A percentile compares a stretch with the other conserved stretches of the same genome.
These are phyloP conservation scores for Egretta garzetta DNA, from an alignment of 2,113 vertebrate species.

Conservation along the genomic window DNA sequence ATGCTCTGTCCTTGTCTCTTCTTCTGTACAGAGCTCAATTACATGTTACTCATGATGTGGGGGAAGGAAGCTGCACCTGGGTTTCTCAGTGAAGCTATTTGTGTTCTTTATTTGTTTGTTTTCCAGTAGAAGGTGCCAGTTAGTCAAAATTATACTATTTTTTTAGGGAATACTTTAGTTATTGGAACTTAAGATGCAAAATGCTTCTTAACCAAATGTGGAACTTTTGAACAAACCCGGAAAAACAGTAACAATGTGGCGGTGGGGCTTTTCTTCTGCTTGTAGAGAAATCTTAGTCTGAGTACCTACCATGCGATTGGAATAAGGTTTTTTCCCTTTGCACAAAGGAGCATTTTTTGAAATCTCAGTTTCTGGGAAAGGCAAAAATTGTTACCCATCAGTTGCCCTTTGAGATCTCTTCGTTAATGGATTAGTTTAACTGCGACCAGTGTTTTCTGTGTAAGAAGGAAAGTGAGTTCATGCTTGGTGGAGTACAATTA, in stretches of 20 bases:
- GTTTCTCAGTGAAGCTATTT: background rate
- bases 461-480: background rate
- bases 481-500: background rate
- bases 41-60: rapidly evolving
- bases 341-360: background rate
- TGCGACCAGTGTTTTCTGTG: background rate
- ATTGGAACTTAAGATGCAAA: background rate
- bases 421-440: background rate
- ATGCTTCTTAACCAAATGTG: background rate
- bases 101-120: background rate
- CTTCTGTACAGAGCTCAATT: background rate
- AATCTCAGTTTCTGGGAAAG: background rate
- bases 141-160: background rate
- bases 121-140: background rate
- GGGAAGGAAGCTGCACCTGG: background rate
- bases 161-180: background rate
- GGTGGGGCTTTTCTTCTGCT: background rate
- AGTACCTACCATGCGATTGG: background rate
- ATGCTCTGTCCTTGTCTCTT: background rate
- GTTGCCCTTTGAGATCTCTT: background rate
- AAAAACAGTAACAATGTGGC: background rate
- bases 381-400: background rate
- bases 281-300: background rate
- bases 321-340: background rate
- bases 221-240: background rate